Percentiles rank a stretch among this genome's conserved stretches.
Conservation (phyloP, 2,888 invertebrate species). For the Glaucopsyche alexis region DNA sequence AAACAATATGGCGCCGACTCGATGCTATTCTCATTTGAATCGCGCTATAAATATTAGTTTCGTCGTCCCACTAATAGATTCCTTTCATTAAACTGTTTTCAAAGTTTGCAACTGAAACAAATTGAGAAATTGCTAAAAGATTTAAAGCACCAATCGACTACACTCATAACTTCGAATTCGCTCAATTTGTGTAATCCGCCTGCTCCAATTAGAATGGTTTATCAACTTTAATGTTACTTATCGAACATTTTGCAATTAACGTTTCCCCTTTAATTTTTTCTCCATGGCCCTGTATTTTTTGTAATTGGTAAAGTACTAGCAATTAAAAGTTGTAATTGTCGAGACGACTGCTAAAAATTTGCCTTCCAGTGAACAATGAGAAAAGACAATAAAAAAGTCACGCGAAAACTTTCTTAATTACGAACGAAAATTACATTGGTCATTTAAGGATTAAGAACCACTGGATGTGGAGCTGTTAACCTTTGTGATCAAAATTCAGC, state of each 20-base stretch:
- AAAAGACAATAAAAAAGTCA: constrained; percentile 71
- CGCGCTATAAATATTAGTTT: no score
- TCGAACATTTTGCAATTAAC: constrained; percentile 29
- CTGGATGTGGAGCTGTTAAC: not conserved
- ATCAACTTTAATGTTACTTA: constrained; percentile 19
- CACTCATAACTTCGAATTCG: not conserved
- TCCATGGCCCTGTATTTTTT: constrained; percentile 61
- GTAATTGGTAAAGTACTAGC: constrained; percentile 77
- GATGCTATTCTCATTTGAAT: no score
- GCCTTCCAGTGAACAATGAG: constrained; percentile 68
- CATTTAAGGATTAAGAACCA: constrained; percentile 37
- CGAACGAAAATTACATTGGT: constrained; percentile 56
- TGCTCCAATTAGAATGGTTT: not conserved
- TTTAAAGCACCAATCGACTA: not conserved
- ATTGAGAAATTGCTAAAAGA: not conserved
- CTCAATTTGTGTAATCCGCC: not conserved
- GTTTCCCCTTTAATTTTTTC: constrained; percentile 37
- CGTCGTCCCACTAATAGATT: not conserved
- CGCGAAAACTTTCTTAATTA: constrained; percentile 73
- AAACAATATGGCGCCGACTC: no score
- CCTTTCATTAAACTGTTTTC: not conserved
- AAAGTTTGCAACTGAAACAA: not conserved
- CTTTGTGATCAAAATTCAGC: not conserved
- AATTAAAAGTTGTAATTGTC: constrained; percentile 79
- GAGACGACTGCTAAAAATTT: constrained; percentile 64